Base-by-base conservation (phyloP, 2,113 vertebrate species). In the Phaethornis superciliosus region DNA sequence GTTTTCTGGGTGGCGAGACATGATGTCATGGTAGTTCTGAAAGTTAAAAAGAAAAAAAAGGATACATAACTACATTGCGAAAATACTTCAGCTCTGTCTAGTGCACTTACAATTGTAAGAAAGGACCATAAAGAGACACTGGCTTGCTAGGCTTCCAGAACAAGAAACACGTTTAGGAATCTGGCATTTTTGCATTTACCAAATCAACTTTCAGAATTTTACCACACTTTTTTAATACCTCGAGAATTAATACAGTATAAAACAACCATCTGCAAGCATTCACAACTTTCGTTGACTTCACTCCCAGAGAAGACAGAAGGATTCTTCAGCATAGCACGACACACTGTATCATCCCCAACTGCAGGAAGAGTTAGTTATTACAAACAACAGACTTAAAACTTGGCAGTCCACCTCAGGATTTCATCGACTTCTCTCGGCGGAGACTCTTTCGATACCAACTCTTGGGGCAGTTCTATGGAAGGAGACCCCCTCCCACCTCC, bases 1-100 rank as follows among this genome's bases (percentile, higher is more conserved):
- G 46, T 98, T 98, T 67, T 99, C 99, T 8, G 98, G 97, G 96
- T 99, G 99, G 71, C 96, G 79, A 32, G 97, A 94, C 99, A 99
- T 99, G 95, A 99, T 88, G 76, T 99, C 98, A 91, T 98, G 98
- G 88, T 99, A 99, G 97, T 99, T 99, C 99, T 99, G 96, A 93
- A 98, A 97, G 77, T 55, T 26, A 70, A 69, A 80, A 32, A 63
- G 77, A 37, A 46, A 67, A 91, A 28, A 85, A 80, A 77, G 89
- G 32, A 81, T 7, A 2, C 14, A 51, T 93, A 87, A 92, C 42
- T 90, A 49, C 37, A 65, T 17, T 54, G 30, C 32, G 52, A 90
- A 87, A 88, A 70, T 8, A 62, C 32, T 49, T 56, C 60, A 65
- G 28, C 49, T 81, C 46, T 28, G 13, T 22, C 18, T 63, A 67